These are phyloP conservation scores for Mesorhabditis spiculigera DNA, from an alignment of 2,888 invertebrate species.

Conservation along the genomic window DNA sequence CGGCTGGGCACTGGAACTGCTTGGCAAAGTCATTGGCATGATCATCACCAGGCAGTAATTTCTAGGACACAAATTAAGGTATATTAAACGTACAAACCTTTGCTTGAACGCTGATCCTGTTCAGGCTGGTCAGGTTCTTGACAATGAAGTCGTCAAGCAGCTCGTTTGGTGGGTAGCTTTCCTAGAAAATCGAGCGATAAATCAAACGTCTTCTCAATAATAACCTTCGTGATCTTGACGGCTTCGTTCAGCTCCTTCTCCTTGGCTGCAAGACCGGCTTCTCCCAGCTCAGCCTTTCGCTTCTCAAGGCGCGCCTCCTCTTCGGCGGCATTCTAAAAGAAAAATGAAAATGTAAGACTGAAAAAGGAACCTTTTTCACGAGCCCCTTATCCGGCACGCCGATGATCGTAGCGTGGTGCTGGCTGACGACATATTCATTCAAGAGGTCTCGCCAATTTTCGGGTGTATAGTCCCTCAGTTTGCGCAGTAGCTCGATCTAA, in stretches of 20 bases:
- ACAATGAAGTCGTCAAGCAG: constrained; percentile 74
- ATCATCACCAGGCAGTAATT: too few relatives aligned
- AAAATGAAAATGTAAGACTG: neutral
- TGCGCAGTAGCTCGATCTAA: constrained; percentile 23
- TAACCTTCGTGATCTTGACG: constrained; percentile 74
- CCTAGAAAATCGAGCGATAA: constrained; percentile 19
- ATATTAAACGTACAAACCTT: too few relatives aligned
- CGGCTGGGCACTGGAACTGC: too few relatives aligned
- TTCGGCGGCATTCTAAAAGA: constrained; percentile 59
- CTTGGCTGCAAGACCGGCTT: constrained; percentile 71
- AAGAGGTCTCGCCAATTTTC: constrained; percentile 75
- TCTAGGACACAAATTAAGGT: too few relatives aligned
- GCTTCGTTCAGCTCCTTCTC: constrained; percentile 70
- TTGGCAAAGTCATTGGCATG: too few relatives aligned
- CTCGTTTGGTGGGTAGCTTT: constrained; percentile 68
- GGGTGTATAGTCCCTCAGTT: constrained; percentile 68
- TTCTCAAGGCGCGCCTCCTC: constrained; percentile 73
- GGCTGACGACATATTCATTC: constrained; percentile 29
- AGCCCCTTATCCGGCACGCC: constrained; percentile 70
- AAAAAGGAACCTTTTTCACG: constrained; percentile 65
- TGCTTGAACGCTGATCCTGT: constrained; percentile 50
- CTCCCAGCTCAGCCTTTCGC: constrained; percentile 70
- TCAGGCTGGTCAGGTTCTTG: constrained; percentile 73
- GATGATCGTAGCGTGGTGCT: constrained; percentile 56
- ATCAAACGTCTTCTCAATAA: neutral